Percentiles rank a stretch among this genome's conserved stretches.
Evolutionary conservation across 64 coral and sea anemone species (phyloP).

Genomic region (Actinia tenebrosa): DNA sequence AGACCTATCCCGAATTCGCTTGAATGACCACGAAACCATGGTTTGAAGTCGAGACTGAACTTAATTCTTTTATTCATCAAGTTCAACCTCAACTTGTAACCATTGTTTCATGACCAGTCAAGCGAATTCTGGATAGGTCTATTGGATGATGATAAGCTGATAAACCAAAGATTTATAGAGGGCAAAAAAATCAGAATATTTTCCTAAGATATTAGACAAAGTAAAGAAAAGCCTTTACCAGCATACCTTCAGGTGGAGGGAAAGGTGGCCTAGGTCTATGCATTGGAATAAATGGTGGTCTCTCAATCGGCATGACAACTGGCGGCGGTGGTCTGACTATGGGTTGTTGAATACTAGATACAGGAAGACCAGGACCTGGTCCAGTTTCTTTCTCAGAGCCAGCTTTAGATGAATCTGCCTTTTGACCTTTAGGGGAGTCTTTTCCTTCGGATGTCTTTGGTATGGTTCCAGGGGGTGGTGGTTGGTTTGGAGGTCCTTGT

Average conservation of each 20-base stretch:
- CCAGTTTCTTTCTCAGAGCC: not conserved
- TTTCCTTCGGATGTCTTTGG: not conserved
- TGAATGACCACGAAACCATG: no score
- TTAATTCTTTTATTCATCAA: no score
- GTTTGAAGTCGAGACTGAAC: no score
- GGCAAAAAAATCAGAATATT: no score
- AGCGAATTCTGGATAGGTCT: no score
- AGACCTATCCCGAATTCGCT: no score
- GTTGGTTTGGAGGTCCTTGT: constrained; percentile 41
- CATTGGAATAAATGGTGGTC: constrained; percentile 14
- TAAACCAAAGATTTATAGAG: no score
- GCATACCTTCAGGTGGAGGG: constrained; percentile 9
- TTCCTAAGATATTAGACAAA: no score
- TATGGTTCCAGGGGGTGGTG: constrained; percentile 59
- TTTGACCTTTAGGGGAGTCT: constrained; percentile 5
- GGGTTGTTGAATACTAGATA: not conserved
- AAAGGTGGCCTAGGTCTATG: constrained; percentile 3
- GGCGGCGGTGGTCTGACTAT: not conserved
- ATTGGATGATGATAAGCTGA: no score
- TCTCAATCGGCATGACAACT: not conserved
- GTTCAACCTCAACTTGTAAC: no score
- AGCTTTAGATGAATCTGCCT: not conserved
- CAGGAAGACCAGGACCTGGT: not conserved
- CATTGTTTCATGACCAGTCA: no score
- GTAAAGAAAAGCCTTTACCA: not conserved